Evolutionary conservation across 2,797 vertebrate genomes (phyloP), one percentile per base, ranked within the genome.

Genomic region (Tenualosa thibaudeaui): DNA sequence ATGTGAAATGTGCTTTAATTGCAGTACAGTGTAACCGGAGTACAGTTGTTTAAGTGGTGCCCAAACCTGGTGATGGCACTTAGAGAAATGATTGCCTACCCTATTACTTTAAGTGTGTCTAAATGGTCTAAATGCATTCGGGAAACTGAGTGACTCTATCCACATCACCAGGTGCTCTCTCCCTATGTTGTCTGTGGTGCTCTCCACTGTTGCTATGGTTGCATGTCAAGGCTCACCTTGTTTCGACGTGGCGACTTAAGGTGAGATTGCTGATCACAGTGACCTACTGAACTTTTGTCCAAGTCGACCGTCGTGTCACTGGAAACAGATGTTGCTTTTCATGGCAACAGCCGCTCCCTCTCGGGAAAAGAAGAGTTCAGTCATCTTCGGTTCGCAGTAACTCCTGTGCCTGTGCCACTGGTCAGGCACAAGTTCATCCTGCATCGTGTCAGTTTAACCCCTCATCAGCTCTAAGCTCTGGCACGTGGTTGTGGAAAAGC

Each of bases 121-220:
- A 78, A 78, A 78, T 78, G 71, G 71, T 22, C 71, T 78, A 78
- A 78, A 78, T 78, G 71, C 19, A 19, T 78, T 78, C 6, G 71
- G 71, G 54, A 56, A 71, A 90, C 88, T 86, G 78, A 88, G 81
- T 85, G 81, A 86, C 31, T 91, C 87, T 89, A 85, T n/a, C 31
- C 37, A 17, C 40, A 5, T 15, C 53, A 40, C 31, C n/a, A 12
- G 37, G 17, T 40, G 54, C 10, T 5, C 40, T 62, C 1, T 43
- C 15, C 37, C 8, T 7, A 9, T 78, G 71, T n/a, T 8, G 71
- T 17, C 40, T 51, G 50, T 51, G 50, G 50, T 2, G 7, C 5
- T 0, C 71, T 7, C 19, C 17, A 4, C 71, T 7, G 71, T 78
- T 78, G 71, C 71, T 46, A 78, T 78, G 71, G 71, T 37, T 78